phyloP scores from a whole-genome alignment of 2,888 invertebrate species.

The Cyaniris semiargus region DNA sequence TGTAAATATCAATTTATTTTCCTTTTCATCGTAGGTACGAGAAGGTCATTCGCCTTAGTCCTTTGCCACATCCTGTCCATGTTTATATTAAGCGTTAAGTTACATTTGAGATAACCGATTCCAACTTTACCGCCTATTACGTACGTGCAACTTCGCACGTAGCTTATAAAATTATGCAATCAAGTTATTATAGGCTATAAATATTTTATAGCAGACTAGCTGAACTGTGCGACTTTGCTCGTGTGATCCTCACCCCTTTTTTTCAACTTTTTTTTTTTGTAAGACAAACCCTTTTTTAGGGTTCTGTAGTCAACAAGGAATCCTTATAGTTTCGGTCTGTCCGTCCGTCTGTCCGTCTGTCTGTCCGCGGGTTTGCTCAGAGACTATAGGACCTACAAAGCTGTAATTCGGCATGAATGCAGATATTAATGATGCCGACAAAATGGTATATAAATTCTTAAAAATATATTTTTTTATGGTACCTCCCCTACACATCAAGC shows the following conservation, averaged over 20 bases:
- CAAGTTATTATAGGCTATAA: neutral
- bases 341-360: too few species aligned
- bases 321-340: too few species aligned
- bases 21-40: neutral
- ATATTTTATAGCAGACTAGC: neutral
- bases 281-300: neutral
- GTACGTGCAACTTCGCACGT: neutral
- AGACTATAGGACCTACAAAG: too few species aligned
- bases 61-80: conserved; percentile 11
- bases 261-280: neutral
- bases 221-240: neutral
- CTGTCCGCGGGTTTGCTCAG: too few species aligned
- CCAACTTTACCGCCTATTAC: neutral
- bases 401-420: too few species aligned
- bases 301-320: too few species aligned
- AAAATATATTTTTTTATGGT: too few species aligned
- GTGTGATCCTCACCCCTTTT: neutral
- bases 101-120: neutral
- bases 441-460: too few species aligned
- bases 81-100: conserved; percentile 3
- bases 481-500: too few species aligned
- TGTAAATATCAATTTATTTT: neutral
- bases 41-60: neutral
- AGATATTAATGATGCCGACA: too few species aligned
- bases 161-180: neutral